Evolutionary conservation across 2,797 vertebrate species (phyloP).

Genomic region (Takifugu rubripes): DNA sequence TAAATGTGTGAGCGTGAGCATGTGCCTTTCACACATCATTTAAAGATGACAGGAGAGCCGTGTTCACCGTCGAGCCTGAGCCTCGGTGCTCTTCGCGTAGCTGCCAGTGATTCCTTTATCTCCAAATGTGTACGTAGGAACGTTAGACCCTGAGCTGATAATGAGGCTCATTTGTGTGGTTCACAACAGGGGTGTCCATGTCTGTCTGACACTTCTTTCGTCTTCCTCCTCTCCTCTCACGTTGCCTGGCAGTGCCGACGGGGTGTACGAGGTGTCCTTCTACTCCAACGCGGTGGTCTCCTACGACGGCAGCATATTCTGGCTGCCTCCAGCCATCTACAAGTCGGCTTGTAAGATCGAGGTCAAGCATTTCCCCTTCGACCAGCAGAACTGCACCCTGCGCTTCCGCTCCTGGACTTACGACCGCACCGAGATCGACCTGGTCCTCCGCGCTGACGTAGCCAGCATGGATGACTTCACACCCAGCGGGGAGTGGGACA

Average conservation of each 20-base stretch:
- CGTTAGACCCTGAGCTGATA: background rate
- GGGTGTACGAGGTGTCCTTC: constrained; percentile 98
- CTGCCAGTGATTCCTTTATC: no score
- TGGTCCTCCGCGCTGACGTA: constrained; percentile 90
- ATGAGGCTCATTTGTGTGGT: background rate
- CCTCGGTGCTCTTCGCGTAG: no score
- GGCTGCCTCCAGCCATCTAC: constrained; percentile 95
- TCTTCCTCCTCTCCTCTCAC: background rate
- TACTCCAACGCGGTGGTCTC: constrained; percentile 96
- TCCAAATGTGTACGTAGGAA: no score
- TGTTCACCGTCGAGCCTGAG: background rate
- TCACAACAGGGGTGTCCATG: constrained; percentile 2
- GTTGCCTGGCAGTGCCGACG: constrained; percentile 80
- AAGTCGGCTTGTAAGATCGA: constrained; percentile 97
- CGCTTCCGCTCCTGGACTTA: constrained; percentile 98
- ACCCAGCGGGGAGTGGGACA: constrained; percentile 97
- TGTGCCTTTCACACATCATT: no score
- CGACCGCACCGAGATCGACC: constrained; percentile 91
- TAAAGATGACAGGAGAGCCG: no score
- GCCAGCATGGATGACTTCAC: constrained; percentile 98
- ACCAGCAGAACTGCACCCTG: constrained; percentile 98
- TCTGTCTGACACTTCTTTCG: constrained; percentile 9
- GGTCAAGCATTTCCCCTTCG: constrained; percentile 96
- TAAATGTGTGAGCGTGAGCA: no score
- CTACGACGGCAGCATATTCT: constrained; percentile 93